These are phyloP conservation scores for Athene noctua DNA, from an alignment of 2,113 vertebrate species.

Conservation along the genomic window DNA sequence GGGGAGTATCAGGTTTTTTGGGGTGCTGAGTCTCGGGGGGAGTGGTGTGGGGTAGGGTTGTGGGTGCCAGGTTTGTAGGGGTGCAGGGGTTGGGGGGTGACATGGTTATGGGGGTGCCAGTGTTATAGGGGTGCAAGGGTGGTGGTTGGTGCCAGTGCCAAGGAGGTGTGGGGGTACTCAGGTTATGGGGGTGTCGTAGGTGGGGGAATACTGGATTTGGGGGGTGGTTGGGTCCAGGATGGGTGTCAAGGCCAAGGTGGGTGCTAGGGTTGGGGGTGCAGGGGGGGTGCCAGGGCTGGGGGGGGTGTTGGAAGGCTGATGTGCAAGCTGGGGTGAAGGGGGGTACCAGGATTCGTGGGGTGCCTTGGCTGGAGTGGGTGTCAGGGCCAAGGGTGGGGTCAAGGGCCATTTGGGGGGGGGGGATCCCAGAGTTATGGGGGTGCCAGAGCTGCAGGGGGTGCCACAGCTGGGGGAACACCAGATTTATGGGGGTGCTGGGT, in stretches of 20 bases:
- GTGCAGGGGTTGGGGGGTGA: background rate
- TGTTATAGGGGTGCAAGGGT: background rate
- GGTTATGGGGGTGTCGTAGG: background rate
- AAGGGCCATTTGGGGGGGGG: background rate
- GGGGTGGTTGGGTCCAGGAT: background rate
- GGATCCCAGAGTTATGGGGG: background rate
- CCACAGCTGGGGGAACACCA: no score
- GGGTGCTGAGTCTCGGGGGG: background rate
- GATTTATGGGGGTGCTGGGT: background rate
- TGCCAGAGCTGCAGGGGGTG: background rate
- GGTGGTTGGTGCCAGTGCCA: no score
- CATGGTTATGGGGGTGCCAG: background rate
- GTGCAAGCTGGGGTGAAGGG: no score
- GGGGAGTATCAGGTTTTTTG: background rate
- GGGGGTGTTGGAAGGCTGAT: background rate
- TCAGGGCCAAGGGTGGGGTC: no score
- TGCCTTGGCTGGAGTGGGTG: background rate
- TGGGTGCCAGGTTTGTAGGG: background rate
- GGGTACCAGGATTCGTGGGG: background rate
- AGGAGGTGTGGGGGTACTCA: background rate
- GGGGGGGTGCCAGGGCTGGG: background rate
- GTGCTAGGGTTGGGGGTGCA: no score
- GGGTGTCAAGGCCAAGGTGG: background rate
- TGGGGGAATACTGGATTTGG: rapidly evolving
- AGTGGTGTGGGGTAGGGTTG: background rate